A percentile compares a stretch with the other conserved stretches of the same genome.
These are phyloP conservation scores for Drosophila nr. fundita DNA, from an alignment of 2,888 invertebrate genomes.

Conservation along the genomic window DNA sequence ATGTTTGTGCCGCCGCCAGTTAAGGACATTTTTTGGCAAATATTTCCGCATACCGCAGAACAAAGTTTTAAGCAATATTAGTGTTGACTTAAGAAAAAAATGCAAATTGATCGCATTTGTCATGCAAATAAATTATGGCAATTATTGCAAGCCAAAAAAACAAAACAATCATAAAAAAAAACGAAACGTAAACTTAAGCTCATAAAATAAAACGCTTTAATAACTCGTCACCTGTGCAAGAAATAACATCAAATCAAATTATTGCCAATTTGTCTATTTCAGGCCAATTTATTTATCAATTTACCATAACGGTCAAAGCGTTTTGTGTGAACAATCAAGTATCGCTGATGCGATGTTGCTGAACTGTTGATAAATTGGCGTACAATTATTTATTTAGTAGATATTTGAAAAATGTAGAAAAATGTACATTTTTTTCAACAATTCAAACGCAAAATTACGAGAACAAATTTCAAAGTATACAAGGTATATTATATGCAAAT, in stretches of 20 bases:
- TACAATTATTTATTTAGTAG: slow-evolving; percentile 52
- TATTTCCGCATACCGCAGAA: slow-evolving; percentile 72
- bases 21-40: slow-evolving; percentile 63
- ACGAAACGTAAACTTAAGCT: slow-evolving; percentile 45
- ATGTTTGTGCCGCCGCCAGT: slow-evolving; percentile 67
- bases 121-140: slow-evolving; percentile 72
- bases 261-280: slow-evolving; percentile 40
- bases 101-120: slow-evolving; percentile 67
- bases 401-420: slow-evolving; percentile 19
- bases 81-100: slow-evolving; percentile 31
- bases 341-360: slow-evolving; percentile 27
- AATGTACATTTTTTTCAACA: slow-evolving; percentile 33
- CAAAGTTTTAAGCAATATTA: slow-evolving; percentile 34
- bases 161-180: slow-evolving; percentile 19
- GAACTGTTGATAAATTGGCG: slow-evolving; percentile 29
- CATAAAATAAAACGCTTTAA: slow-evolving; percentile 54
- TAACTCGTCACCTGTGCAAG: slow-evolving; percentile 54
- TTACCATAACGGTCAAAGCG: slow-evolving; percentile 62
- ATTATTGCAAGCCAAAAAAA: slow-evolving; percentile 60
- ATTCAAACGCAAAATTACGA: slow-evolving; percentile 45
- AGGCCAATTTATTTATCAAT: slow-evolving; percentile 68
- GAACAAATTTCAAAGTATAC: slow-evolving; percentile 31
- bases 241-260: slow-evolving; percentile 64
- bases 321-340: slow-evolving; percentile 59
- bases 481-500: slow-evolving; percentile 6